These are phyloP conservation scores for Nephrotoma flavescens DNA, from an alignment of 2,888 invertebrate species.

Conservation along the genomic window DNA sequence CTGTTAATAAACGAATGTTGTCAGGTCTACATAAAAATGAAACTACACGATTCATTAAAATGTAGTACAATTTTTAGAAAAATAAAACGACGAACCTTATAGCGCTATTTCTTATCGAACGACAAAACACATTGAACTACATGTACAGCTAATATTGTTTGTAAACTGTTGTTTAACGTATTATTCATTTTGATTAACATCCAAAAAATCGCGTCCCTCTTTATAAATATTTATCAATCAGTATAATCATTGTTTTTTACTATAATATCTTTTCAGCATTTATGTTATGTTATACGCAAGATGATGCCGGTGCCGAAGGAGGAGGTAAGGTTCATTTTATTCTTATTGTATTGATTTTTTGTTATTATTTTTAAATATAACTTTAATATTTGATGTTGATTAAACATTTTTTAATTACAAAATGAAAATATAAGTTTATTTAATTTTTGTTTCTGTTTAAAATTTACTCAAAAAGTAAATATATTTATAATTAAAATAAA, in stretches of 20 bases:
- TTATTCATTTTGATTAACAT: too few relatives aligned
- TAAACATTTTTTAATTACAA: neutral
- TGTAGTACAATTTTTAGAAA: too few relatives aligned
- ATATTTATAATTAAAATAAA: neutral
- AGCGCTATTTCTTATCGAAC: too few relatives aligned
- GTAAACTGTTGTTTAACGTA: too few relatives aligned
- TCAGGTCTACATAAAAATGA: too few relatives aligned
- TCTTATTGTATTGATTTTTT: constrained; percentile 10
- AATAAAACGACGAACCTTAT: too few relatives aligned
- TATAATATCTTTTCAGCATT: constrained; percentile 51
- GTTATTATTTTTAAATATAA: constrained; percentile 8
- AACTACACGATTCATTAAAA: too few relatives aligned
- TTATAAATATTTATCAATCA: too few relatives aligned
- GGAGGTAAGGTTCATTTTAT: constrained; percentile 44
- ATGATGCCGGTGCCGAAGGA: constrained; percentile 82
- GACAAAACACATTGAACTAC: too few relatives aligned
- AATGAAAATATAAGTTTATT: neutral
- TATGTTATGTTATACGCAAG: constrained; percentile 90
- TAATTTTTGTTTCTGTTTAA: neutral
- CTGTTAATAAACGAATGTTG: too few relatives aligned
- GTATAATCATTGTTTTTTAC: constrained; percentile 11
- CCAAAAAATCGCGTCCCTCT: too few relatives aligned
- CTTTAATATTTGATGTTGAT: neutral
- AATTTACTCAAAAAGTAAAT: neutral
- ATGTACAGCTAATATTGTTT: too few relatives aligned